Base-by-base conservation (phyloP, 2,888 invertebrate species). In the Seira musarum region DNA sequence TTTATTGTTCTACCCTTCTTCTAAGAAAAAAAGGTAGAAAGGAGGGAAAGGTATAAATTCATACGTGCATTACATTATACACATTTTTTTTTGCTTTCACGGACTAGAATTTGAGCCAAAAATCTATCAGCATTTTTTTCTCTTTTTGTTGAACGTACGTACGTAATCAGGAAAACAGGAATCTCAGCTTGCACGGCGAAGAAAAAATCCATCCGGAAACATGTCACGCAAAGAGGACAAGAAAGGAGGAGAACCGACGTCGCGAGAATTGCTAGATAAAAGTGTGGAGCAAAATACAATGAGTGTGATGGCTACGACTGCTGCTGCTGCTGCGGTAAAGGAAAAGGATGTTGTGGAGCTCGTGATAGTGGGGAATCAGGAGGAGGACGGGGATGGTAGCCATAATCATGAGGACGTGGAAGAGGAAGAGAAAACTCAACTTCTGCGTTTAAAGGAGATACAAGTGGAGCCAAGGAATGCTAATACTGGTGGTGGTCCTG, bases 161-260 rank as follows among this genome's bases (percentile, higher is more conserved):
- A 30, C 30, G 60, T 3, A 30, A 53, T 40, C 22, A 10, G 40
- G 21, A 66, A 65, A 22, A 24, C 24, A 60, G 17, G 46, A 63
- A 74, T 66, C 66, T 74, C 74, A 74, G 60, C 19, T 8, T 53
- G 65, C 30, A 46, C 25, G 49, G 24, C 13, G 30, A 17, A 40
- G 49, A 70, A 80, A 74, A 68, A 80, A 70, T 73, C 61, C 75
- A 80, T 80, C 80, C 61, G 53, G 67, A 80, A 80, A 63, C 80
- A 75, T 80, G 80, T 80, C 80, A 80, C 80, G 80, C 24, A 80
- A 53, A 66, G 67, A 22, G 21, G 75, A 64, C 21, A 17, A 72
- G 3, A 17, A 65, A 15, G 69, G 21, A 5, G 53, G 40, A 53
- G 17, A 53, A 53, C 53, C 53, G 64, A 72, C 46, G 46, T 63